A percentile compares a stretch with the other conserved stretches of the same genome.
phyloP scores from a whole-genome alignment of 2,888 invertebrate genomes.

The Limnephilus auricula region DNA sequence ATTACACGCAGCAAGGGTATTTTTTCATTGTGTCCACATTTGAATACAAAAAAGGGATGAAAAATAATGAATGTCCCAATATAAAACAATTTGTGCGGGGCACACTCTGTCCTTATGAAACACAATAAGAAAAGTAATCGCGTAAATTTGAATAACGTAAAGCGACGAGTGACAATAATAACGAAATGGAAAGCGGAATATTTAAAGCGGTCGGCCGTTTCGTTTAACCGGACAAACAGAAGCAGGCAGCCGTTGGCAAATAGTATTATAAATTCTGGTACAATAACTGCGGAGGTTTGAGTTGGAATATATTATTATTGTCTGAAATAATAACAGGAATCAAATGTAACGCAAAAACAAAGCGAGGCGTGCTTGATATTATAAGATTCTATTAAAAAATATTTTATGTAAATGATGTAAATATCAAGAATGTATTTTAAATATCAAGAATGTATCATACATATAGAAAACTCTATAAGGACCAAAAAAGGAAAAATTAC shows the following conservation, averaged over 20 bases:
- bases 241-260: slow-evolving; percentile 45
- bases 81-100: background rate
- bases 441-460: too few species aligned
- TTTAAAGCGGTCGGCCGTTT: slow-evolving; percentile 40
- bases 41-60: slow-evolving; percentile 9
- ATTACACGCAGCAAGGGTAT: background rate
- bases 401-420: too few species aligned
- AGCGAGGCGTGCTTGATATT: background rate
- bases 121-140: slow-evolving; percentile 45
- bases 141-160: slow-evolving; percentile 51
- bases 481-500: background rate
- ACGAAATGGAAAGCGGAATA: background rate
- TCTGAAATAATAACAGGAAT: background rate
- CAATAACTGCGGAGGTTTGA: background rate
- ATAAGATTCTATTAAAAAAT: background rate
- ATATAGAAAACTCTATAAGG: too few species aligned
- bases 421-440: too few species aligned
- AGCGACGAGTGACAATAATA: background rate
- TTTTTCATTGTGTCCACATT: background rate
- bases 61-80: background rate
- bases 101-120: background rate
- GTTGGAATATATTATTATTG: slow-evolving; percentile 2
- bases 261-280: slow-evolving; percentile 42
- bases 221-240: slow-evolving; percentile 48
- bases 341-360: background rate